phyloP scores from a whole-genome alignment of 2,113 vertebrate genomes.

The Eudyptes chrysolophus region DNA sequence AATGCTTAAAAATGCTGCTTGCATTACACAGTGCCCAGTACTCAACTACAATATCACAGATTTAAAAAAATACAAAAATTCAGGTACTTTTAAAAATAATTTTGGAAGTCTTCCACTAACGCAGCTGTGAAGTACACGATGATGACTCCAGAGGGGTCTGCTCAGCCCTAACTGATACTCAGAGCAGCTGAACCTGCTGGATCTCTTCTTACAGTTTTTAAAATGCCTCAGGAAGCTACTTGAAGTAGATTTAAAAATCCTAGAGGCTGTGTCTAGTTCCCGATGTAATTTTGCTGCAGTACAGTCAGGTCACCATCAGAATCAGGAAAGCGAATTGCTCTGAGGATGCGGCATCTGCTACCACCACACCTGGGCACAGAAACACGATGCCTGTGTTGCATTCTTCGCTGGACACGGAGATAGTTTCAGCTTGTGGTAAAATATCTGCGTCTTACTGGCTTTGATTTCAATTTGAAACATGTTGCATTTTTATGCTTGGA shows the following conservation, averaged over 20 bases:
- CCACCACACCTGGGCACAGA: neutral
- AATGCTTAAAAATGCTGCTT: neutral
- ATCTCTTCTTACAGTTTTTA: neutral
- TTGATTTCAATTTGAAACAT: neutral
- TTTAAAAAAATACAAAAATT: neutral
- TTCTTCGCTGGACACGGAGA: accelerated
- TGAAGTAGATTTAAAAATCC: neutral
- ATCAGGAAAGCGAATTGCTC: neutral
- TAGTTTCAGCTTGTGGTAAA: neutral
- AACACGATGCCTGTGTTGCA: accelerated
- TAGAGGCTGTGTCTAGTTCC: neutral
- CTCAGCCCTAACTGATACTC: neutral
- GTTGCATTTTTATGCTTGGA: neutral
- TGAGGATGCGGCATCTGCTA: accelerated
- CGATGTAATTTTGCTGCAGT: neutral
- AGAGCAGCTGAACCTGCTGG: neutral
- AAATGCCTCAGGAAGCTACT: neutral
- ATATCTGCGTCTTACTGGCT: neutral
- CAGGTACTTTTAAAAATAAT: neutral
- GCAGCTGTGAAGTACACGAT: neutral
- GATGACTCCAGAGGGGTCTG: neutral
- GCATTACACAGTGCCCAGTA: neutral
- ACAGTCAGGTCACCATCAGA: neutral
- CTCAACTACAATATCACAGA: neutral
- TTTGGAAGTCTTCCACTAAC: neutral